Evolutionary conservation across 2,888 invertebrate genomes (phyloP).

Genomic region (Cenopis cana): DNA sequence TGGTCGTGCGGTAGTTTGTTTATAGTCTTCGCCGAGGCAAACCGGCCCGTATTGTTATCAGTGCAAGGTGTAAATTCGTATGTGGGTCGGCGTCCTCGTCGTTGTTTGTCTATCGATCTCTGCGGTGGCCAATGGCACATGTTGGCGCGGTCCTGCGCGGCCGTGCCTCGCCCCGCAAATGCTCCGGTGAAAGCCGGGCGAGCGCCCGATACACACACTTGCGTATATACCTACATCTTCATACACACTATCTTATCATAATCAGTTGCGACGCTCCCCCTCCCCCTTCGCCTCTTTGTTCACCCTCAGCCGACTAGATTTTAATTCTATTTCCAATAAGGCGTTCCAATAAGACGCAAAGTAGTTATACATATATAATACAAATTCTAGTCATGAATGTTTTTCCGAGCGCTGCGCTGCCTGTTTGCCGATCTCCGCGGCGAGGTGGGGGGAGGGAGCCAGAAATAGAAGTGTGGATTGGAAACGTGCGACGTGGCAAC

Average conservation of each 20-base stretch:
- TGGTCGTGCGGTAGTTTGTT: conserved; percentile 85
- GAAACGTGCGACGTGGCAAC: conserved; percentile 82
- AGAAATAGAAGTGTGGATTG: conserved; percentile 82
- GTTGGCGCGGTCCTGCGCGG: conserved; percentile 83
- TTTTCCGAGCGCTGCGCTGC: conserved; percentile 71
- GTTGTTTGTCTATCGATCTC: conserved; percentile 87
- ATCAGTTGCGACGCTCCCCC: conserved; percentile 57
- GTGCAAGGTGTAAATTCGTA: conserved; percentile 75
- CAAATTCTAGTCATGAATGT: conserved; percentile 72
- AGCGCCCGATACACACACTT: conserved; percentile 60
- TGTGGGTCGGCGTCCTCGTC: conserved; percentile 83
- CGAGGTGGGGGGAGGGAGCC: conserved; percentile 70
- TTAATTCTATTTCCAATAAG: conserved; percentile 66
- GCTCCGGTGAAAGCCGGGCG: conserved; percentile 79
- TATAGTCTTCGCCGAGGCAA: conserved; percentile 78
- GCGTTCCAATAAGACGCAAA: conserved; percentile 55
- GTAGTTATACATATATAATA: conserved; percentile 51
- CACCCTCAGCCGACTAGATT: conserved; percentile 66
- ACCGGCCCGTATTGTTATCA: conserved; percentile 66
- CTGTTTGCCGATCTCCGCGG: conserved; percentile 72
- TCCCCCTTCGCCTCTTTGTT: conserved; percentile 49
- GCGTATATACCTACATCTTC: conserved; percentile 51
- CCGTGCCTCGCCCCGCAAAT: conserved; percentile 72
- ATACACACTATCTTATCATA: conserved; percentile 69
- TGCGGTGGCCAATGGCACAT: conserved; percentile 87